Conservation (phyloP, 2,797 vertebrate genomes). For the Micromesistius poutassou region DNA sequence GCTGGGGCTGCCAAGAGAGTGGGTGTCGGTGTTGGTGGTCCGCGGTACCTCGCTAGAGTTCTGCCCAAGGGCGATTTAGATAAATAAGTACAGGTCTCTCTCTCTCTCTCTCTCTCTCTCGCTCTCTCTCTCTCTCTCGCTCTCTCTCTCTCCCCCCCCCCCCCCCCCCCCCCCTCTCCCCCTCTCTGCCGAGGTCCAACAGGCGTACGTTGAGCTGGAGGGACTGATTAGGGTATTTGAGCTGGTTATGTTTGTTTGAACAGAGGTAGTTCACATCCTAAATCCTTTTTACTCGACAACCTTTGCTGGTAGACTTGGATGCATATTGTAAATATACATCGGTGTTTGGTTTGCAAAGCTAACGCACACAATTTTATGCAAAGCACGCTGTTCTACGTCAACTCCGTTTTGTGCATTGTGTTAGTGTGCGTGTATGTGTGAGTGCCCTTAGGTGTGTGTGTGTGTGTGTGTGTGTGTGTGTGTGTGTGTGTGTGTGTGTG, state of each 20-base stretch:
- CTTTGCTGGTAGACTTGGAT: slow-evolving; percentile 34
- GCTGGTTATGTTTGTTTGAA: slow-evolving; percentile 62
- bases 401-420: slow-evolving; percentile 15
- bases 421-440: background rate
- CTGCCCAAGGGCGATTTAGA: slow-evolving; percentile 44
- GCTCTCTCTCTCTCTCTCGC: slow-evolving; percentile 2
- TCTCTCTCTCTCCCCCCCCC: background rate
- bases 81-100: slow-evolving; percentile 35
- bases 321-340: slow-evolving; percentile 38
- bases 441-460: background rate
- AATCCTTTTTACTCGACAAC: slow-evolving; percentile 48
- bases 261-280: slow-evolving; percentile 46
- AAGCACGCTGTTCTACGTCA: slow-evolving; percentile 9
- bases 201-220: slow-evolving; percentile 47
- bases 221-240: slow-evolving; percentile 59
- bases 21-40: slow-evolving; percentile 72
- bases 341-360: slow-evolving; percentile 41
- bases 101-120: slow-evolving; percentile 1
- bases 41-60: slow-evolving; percentile 32
- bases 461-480: slow-evolving; percentile 1
- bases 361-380: slow-evolving; percentile 12
- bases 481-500: slow-evolving; percentile 7
- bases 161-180: slow-evolving; percentile 21
- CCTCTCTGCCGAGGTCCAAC: slow-evolving; percentile 38
- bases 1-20: slow-evolving; percentile 65